Conservation (phyloP, 2,797 vertebrate species). For the Sebastolobus altivelis region DNA sequence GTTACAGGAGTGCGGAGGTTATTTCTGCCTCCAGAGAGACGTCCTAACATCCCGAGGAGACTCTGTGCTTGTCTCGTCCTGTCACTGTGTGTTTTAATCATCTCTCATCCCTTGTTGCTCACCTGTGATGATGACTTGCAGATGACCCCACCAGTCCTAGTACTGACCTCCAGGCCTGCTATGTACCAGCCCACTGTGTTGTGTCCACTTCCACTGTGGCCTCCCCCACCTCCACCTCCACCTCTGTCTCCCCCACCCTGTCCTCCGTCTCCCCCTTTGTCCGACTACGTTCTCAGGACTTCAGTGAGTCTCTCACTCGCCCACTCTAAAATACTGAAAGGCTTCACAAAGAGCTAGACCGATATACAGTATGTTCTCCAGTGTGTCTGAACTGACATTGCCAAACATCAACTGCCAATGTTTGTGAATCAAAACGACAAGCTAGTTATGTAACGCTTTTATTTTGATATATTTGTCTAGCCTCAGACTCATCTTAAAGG, state of each 20-base stretch:
- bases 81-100: slow-evolving; percentile 22
- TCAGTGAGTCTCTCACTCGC: slow-evolving; percentile 88
- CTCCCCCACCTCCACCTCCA: slow-evolving; percentile 52
- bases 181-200: slow-evolving; percentile 90
- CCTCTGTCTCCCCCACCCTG: slow-evolving; percentile 73
- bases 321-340: slow-evolving; percentile 12
- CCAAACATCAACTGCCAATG: background rate
- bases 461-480: slow-evolving; percentile 5
- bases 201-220: slow-evolving; percentile 81
- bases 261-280: slow-evolving; percentile 86
- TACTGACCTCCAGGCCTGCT: slow-evolving; percentile 89
- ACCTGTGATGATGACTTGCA: slow-evolving; percentile 71
- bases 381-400: background rate
- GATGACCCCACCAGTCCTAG: slow-evolving; percentile 92
- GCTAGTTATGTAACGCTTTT: background rate
- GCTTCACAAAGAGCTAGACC: slow-evolving; percentile 1
- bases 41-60: background rate
- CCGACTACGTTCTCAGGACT: slow-evolving; percentile 90
- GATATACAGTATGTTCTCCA: background rate
- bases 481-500: slow-evolving; percentile 20
- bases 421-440: slow-evolving; percentile 1
- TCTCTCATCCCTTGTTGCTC: slow-evolving; percentile 35
- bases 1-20: background rate
- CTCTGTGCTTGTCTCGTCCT: slow-evolving; percentile 14
- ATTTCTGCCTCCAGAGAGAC: slow-evolving; percentile 5